Conservation (phyloP, 92 coral and sea anemone genomes). For the Epizoanthus scotinus region DNA sequence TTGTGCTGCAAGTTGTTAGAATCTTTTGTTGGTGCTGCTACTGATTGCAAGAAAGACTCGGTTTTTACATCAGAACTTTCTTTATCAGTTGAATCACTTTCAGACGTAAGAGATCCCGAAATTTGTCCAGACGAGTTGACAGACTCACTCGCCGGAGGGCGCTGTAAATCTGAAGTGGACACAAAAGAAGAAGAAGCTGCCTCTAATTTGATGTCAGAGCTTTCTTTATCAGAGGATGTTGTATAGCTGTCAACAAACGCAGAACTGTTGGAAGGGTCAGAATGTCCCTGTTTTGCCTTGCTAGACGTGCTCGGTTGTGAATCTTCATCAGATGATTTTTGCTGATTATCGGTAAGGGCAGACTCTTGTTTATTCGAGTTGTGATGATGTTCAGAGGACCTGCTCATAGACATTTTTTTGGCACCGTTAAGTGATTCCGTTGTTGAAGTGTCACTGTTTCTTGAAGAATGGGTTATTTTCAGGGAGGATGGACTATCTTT, state of each 20-base stretch:
- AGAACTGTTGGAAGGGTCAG: conserved; percentile 4
- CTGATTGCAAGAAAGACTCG: neutral
- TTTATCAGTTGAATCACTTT: neutral
- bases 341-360: no score
- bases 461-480: no score
- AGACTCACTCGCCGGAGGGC: neutral
- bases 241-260: conserved; percentile 28
- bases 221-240: conserved; percentile 18
- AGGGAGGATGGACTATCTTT: no score
- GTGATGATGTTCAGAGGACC: neutral
- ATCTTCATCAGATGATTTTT: neutral
- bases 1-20: neutral
- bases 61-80: neutral
- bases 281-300: neutral
- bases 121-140: neutral
- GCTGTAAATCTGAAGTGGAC: neutral
- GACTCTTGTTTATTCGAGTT: neutral
- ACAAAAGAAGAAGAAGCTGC: neutral
- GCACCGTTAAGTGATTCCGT: no score
- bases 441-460: no score
- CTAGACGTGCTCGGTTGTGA: neutral
- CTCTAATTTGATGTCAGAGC: conserved; percentile 5
- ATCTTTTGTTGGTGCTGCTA: neutral
- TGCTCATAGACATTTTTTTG: no score
- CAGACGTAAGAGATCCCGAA: neutral